Base-by-base conservation (phyloP, 2,888 invertebrate genomes). In the Drosophila fulvimacula region DNA sequence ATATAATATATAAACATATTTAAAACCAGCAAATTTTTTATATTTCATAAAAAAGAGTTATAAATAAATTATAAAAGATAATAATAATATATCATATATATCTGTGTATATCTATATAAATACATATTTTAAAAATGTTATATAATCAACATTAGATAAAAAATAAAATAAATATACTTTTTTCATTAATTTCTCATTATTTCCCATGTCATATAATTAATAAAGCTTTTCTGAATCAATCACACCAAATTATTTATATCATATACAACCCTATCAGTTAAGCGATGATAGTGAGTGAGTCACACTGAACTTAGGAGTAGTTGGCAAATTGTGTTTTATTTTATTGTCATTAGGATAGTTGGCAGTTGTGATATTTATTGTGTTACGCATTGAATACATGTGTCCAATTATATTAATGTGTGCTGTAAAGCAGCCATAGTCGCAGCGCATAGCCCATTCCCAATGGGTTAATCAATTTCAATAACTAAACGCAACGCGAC, bases 401-500 rank as follows among this genome's bases (percentile, higher is more conserved):
- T 60, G 41, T 59, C 30, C 27, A 32, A 52, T 30, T 49, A 41
- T 32, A 24, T 51, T 30, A 38, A 49, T 65, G 21, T 15, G 30
- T 24, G 27, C 42, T 49, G 24, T 41, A 41, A 39, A 15, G 52
- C 24, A 38, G 10, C 11, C 32, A 15, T 2, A 53, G 52, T 34
- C 19, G 38, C 13, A 4, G 11, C 38, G 39, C 53, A n/a, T 36
- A 4, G 11, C 38, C 48, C 53, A n/a, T 36, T 55, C 24, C 4
- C 34, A 71, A 66, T 59, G 17, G 60, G 55, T 15, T 72, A 76
- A 66, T 76, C 58, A 66, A 62, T 66, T 76, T 56, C 46, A 61
- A 32, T 36, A 44, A 30, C n/a, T 48, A 48, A 51, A 15, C 32
- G 34, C 51, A 57, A 32, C 48, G 48, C 34, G 49, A 34, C 4